Conservation (phyloP, 2,888 invertebrate genomes). For the Ormia ochracea region DNA sequence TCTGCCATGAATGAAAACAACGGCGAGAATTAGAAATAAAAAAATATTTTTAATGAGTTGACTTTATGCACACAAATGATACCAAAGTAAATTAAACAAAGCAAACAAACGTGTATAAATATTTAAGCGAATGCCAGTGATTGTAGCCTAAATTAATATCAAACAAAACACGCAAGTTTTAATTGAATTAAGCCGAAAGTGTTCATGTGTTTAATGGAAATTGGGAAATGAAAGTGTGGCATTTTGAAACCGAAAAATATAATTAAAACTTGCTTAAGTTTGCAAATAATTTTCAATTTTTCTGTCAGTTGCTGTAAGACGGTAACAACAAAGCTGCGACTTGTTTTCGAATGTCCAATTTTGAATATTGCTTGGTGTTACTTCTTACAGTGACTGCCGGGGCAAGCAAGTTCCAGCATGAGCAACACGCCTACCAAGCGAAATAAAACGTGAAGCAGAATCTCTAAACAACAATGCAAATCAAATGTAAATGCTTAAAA, state of each 20-base stretch:
- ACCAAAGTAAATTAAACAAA: slow-evolving; percentile 3
- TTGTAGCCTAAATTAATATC: background rate
- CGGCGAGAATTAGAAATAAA: background rate
- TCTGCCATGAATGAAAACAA: background rate
- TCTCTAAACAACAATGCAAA: background rate
- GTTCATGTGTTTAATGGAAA: background rate
- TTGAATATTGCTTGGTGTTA: slow-evolving; percentile 91
- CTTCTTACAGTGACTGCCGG: slow-evolving; percentile 95
- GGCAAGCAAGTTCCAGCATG: slow-evolving; percentile 63
- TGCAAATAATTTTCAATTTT: background rate
- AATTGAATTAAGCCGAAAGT: background rate
- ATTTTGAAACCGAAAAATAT: too few species aligned
- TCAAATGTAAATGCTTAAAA: background rate
- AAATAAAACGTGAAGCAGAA: background rate
- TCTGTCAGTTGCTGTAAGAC: slow-evolving; percentile 90
- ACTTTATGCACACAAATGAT: slow-evolving; percentile 71
- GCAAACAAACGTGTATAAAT: background rate
- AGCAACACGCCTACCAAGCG: background rate
- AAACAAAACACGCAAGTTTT: background rate
- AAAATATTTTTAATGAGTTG: slow-evolving; percentile 66
- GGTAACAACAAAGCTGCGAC: slow-evolving; percentile 87
- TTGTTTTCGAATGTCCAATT: slow-evolving; percentile 71
- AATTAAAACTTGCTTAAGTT: background rate
- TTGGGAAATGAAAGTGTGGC: background rate
- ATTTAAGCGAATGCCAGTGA: background rate